Conservation (phyloP, 2,797 vertebrate genomes). For the Sebastes vulpes region DNA sequence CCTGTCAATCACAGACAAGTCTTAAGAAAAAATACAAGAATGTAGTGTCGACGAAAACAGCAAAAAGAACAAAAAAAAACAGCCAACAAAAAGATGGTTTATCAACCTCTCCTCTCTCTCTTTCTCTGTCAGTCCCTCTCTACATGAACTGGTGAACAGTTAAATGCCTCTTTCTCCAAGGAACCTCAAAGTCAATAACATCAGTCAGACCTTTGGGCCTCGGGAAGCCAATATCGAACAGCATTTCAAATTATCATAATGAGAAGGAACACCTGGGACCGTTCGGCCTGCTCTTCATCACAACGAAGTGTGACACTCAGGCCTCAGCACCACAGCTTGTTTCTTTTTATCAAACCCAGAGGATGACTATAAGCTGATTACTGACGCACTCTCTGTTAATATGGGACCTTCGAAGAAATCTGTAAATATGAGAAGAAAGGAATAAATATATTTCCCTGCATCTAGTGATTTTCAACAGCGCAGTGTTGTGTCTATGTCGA, state of each 20-base stretch:
- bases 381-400: not conserved
- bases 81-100: not conserved
- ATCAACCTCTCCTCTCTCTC: not conserved
- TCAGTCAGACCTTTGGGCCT: constrained; percentile 62
- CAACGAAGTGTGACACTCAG: not conserved
- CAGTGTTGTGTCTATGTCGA: not conserved
- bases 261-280: constrained; percentile 64
- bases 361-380: constrained; percentile 23
- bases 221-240: constrained; percentile 48
- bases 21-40: constrained; percentile 6
- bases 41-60: not conserved
- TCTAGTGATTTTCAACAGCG: not conserved
- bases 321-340: constrained; percentile 14
- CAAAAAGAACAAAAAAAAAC: not conserved
- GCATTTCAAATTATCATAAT: constrained; percentile 72
- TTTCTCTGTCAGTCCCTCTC: not conserved
- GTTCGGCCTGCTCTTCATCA: constrained; percentile 44
- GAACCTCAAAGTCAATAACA: constrained; percentile 69
- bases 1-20: constrained; percentile 35
- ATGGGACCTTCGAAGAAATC: not conserved
- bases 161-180: constrained; percentile 54
- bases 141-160: constrained; percentile 42
- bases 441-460: not conserved
- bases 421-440: not conserved
- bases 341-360: constrained; percentile 41